Percentiles rank a stretch among this genome's conserved stretches.
Conservation (phyloP, 2,113 vertebrate genomes). For the Promerops cafer region DNA sequence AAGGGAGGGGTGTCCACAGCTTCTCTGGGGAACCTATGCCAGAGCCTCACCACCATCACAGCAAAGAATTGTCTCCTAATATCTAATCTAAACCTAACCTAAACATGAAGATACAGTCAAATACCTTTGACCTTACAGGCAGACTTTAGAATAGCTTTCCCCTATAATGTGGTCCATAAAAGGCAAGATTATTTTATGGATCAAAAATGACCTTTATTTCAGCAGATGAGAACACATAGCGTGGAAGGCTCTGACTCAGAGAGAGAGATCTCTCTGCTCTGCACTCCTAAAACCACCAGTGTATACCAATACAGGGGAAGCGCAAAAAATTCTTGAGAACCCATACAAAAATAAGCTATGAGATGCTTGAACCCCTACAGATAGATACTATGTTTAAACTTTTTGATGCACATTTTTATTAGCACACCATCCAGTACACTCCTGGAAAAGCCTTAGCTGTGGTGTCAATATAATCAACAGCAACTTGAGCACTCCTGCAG, state of each 20-base stretch:
- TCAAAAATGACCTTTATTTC: not conserved
- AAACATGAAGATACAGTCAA: not conserved
- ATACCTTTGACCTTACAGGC: not conserved
- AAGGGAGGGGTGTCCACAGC: not conserved
- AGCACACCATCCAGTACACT: not conserved
- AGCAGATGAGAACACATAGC: not conserved
- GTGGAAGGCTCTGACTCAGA: not conserved
- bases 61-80: not conserved
- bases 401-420: conserved; percentile 7
- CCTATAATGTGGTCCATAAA: not conserved
- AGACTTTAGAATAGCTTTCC: not conserved
- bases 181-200: not conserved
- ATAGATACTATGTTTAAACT: not conserved
- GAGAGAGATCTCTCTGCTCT: not conserved
- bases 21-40: not conserved
- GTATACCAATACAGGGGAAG: not conserved
- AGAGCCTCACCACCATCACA: not conserved
- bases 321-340: not conserved
- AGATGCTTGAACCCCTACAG: not conserved
- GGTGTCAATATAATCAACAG: not conserved
- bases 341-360: not conserved
- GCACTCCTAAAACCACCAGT: not conserved
- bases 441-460: not conserved
- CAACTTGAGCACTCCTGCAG: conserved; percentile 14
- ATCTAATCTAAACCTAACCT: not conserved